These are phyloP conservation scores for Campylomormyrus numenius DNA, from an alignment of 2,113 vertebrate genomes.

Conservation along the genomic window DNA sequence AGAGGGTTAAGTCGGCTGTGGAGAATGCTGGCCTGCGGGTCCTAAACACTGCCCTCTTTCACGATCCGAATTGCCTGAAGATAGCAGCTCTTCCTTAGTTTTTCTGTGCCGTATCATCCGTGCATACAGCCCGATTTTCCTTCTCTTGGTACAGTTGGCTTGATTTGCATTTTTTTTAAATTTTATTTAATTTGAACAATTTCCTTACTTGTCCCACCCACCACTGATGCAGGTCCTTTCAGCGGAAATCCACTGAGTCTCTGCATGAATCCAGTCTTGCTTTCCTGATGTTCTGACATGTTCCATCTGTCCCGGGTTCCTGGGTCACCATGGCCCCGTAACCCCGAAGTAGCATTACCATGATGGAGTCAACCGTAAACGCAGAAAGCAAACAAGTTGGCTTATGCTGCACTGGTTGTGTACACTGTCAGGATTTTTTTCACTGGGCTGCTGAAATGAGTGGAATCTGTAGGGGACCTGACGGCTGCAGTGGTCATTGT, in stretches of 20 bases:
- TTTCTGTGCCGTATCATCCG: neutral
- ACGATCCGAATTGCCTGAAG: neutral
- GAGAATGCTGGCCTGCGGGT: neutral
- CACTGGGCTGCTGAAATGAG: neutral
- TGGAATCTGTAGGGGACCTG: neutral
- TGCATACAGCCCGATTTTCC: neutral
- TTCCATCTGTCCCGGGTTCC: neutral
- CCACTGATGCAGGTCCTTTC: neutral
- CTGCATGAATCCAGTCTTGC: neutral
- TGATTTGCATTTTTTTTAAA: neutral
- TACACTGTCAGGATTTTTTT: neutral
- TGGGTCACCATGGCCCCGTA: neutral
- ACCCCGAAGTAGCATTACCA: neutral
- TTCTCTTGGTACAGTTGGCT: neutral
- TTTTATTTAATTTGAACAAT: neutral
- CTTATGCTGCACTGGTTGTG: neutral
- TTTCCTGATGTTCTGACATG: neutral
- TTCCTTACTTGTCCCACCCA: neutral
- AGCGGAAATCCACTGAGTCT: neutral
- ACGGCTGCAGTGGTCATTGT: neutral
- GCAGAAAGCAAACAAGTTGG: constrained; percentile 24
- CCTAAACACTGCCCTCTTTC: neutral
- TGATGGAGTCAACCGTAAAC: constrained; percentile 21
- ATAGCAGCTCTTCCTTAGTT: neutral
- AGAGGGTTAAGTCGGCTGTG: neutral